A percentile compares a stretch with the other conserved stretches of the same genome.
phyloP scores from a whole-genome alignment of 1,140 invertebrate species.

The Drosophila murphyi region DNA sequence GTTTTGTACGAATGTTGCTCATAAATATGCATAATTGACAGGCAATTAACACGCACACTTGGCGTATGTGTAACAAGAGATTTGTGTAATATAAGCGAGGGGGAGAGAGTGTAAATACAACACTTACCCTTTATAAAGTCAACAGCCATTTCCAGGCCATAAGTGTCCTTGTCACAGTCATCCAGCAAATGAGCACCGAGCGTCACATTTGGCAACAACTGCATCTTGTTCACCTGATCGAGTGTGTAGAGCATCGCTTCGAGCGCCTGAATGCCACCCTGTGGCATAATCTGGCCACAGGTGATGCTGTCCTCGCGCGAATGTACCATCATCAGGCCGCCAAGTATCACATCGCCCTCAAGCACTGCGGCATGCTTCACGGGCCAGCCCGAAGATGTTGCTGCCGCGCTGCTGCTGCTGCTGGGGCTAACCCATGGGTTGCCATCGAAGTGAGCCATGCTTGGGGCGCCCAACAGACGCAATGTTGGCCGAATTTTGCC shows the following conservation, averaged over 20 bases:
- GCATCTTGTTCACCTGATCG: conserved; percentile 91
- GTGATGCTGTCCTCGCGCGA: conserved; percentile 93
- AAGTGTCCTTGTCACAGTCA: conserved; percentile 98
- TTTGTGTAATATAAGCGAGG: not conserved
- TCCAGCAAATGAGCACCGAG: conserved; percentile 96
- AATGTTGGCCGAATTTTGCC: conserved; percentile 53
- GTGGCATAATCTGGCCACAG: conserved; percentile 97
- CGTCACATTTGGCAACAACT: conserved; percentile 90
- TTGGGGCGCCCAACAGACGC: conserved; percentile 29
- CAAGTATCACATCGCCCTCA: conserved; percentile 93
- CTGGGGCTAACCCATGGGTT: conserved; percentile 46
- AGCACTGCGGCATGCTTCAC: conserved; percentile 93
- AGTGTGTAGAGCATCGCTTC: conserved; percentile 97
- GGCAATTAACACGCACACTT: conserved; percentile 20
- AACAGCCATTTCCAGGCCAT: conserved; percentile 97
- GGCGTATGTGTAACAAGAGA: conserved; percentile 8
- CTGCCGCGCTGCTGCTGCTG: conserved; percentile 16
- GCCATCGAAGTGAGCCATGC: conserved; percentile 38
- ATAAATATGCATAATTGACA: conserved; percentile 35
- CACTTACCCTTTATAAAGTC: conserved; percentile 98
- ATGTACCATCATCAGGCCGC: conserved; percentile 98
- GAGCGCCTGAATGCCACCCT: conserved; percentile 95
- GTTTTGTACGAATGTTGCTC: conserved; percentile 11
- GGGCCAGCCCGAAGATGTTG: conserved; percentile 88
- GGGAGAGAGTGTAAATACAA: too few species aligned